Base-by-base conservation (phyloP, 2,888 invertebrate species). In the Pristionchus mayeri region DNA sequence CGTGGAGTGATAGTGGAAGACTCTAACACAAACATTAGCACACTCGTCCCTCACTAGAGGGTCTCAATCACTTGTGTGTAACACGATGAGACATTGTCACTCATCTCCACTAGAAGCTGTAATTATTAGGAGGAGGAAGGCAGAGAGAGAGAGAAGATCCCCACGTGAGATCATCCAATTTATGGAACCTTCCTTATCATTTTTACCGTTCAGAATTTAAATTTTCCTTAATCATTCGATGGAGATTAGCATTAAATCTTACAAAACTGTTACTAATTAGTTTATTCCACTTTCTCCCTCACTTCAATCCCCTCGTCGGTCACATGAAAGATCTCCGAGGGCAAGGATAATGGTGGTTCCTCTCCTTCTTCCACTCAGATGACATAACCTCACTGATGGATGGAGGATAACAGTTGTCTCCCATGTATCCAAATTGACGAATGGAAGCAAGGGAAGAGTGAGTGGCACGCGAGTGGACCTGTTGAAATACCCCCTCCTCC, bases 21-120 rank as follows among this genome's bases (percentile, higher is more conserved):
- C 63, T 50, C 78, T 78, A 52, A 50, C 78, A 78, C 78, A 75
- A 75, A 75, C 75, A 75, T 75, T 75, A 75, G 75, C 75, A 75
- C 75, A 75, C 75, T 75, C 40, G 34, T 57, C 57, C 57, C 2
- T 24, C 16, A 34, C 16, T 30, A 57, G 63, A 63, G 30, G 63
- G 63, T 34, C 63, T 63, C 63, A 63, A 63, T 63, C 63, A 63
- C 63, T 63, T 63, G 34, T 63, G 63, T 63, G 63, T 63, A 63
- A 63, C 18, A 63, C 63, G 63, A 34, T 63, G 63, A 63, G 63
- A 63, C 63, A 63, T 34, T 63, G 63, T 63, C 63, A 63, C 63
- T 63, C 63, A 63, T 63, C 63, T 18, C 4, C 57, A 57, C 57
- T 24, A 63, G 63, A 63, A 63, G 63, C 34, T 63, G 34, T 63